phyloP scores from a whole-genome alignment of 2,888 invertebrate genomes.

The Axea sp. region DNA sequence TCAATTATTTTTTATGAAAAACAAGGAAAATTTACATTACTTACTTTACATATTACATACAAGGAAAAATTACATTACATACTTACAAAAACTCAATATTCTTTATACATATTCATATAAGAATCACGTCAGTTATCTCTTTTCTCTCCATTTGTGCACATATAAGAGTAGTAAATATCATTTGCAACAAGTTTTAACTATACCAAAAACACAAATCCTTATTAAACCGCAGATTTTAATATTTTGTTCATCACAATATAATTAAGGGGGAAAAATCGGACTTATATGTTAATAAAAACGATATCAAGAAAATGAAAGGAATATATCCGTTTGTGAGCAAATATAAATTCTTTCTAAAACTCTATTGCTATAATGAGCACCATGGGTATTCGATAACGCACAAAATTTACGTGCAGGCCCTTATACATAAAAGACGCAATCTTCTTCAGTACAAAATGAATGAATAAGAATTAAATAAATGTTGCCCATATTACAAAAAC shows the following conservation, averaged over 20 bases:
- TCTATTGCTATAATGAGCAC: constrained; percentile 32
- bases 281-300: too few relatives aligned
- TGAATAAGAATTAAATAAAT: background rate
- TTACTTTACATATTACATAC: too few relatives aligned
- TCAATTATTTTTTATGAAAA: too few relatives aligned
- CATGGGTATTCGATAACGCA: constrained; percentile 24
- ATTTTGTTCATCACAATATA: background rate
- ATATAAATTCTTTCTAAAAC: constrained; percentile 20
- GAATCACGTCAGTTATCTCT: background rate
- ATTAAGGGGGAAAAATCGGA: background rate
- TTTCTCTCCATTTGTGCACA: background rate
- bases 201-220: constrained; percentile 32
- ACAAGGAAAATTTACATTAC: too few relatives aligned
- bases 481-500: background rate
- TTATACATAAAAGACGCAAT: background rate
- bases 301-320: too few relatives aligned
- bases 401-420: constrained; percentile 31
- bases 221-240: too few relatives aligned
- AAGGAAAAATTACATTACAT: too few relatives aligned
- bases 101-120: background rate
- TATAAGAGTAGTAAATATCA: background rate
- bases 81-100: too few relatives aligned
- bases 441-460: constrained; percentile 12
- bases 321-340: constrained; percentile 38
- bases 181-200: background rate